phyloP scores from a whole-genome alignment of 2,797 vertebrate genomes.

The Phoebastria nigripes region DNA sequence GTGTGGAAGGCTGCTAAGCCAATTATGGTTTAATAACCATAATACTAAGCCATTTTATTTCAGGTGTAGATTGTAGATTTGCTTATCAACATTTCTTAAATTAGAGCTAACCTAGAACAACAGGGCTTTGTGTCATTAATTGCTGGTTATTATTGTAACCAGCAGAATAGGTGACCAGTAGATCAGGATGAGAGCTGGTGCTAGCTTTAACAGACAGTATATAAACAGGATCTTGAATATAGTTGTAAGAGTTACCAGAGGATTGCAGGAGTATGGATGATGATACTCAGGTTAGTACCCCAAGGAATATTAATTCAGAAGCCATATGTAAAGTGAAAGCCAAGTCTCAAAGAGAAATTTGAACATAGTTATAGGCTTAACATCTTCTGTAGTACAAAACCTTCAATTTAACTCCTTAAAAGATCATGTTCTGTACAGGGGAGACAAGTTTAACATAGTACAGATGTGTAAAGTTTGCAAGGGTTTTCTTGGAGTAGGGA shows the following conservation, averaged over 20 bases:
- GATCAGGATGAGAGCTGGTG: background rate
- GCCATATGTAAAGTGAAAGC: background rate
- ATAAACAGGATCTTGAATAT: background rate
- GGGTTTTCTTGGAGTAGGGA: background rate
- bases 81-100: background rate
- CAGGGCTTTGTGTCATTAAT: background rate
- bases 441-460: background rate
- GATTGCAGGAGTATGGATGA: background rate
- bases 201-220: background rate
- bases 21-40: background rate
- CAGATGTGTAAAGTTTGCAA: background rate
- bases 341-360: background rate
- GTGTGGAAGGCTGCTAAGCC: background rate
- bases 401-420: background rate
- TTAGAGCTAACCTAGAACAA: background rate
- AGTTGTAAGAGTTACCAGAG: background rate
- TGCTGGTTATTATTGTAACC: background rate
- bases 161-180: background rate
- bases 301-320: background rate
- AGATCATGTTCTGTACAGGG: background rate
- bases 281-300: background rate
- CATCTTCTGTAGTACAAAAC: background rate
- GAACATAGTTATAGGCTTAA: background rate
- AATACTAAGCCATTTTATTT: background rate
- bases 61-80: background rate